Base-by-base conservation (phyloP, 2,797 vertebrate species). In the Bradypodion pumilum region DNA sequence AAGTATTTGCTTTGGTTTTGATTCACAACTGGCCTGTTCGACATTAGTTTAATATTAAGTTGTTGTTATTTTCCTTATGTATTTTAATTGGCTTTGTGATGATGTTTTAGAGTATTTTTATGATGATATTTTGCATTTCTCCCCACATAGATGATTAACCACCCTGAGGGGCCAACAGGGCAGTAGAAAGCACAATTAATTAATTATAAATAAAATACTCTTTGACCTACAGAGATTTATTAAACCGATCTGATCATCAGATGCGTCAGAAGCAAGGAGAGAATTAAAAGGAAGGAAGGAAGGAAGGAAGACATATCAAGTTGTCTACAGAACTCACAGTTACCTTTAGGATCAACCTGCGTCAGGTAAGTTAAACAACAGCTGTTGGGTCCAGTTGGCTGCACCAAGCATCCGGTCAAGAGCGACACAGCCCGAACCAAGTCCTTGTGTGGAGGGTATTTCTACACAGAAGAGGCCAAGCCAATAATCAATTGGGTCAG, bases 291-390 rank as follows among this genome's bases (percentile, higher is more conserved):
- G 46, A 2, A 59, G 16, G 72, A 52, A n/a, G 70, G 46, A 73
- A 44, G 44, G 72, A 52, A n/a, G 70, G 46, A 73, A 44, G 44
- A 5, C 27, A 73, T 29, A 8, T 13, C 13, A 73, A 73, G 42
- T 46, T 56, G 9, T 29, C 27, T 42, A 15, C 21, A 59, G 52
- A 2, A 56, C 0, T 13, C 10, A 19, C 19, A 68, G 80, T 87
- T 76, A 97, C 97, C 97, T 96, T 94, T 97, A 44, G 97, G 97
- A 89, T 98, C 97, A 13, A 97, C 96, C 89, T 97, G 97, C 8
- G 97, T 97, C 68, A 98, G 95, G 89, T 97, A 98, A 1, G 91
- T 96, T 88, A 98, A 96, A 42, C 29, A 85, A 37, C 97, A 98
- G 89, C 96, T 97, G 21, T 94, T 96, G 32, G 95, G 95, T 42